These are phyloP conservation scores for Avahi laniger DNA, from an alignment of 2,797 vertebrate species.

Conservation along the genomic window DNA sequence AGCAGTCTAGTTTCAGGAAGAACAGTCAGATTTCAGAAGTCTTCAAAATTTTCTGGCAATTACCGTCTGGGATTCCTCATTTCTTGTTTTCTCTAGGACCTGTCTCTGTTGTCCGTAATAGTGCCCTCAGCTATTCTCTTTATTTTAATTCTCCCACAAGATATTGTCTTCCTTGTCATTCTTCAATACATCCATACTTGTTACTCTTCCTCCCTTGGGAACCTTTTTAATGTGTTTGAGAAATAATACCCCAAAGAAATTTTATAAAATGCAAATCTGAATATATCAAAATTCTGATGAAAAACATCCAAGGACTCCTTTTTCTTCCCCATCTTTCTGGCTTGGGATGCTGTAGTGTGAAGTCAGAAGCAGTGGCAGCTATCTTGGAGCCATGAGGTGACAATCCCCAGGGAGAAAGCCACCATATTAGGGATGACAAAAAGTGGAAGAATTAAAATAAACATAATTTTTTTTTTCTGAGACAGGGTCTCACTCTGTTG, in stretches of 20 bases:
- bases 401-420: not conserved
- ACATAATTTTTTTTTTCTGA: not conserved
- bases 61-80: not conserved
- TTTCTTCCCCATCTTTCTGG: not conserved
- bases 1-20: not conserved
- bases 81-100: not conserved
- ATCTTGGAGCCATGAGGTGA: not conserved
- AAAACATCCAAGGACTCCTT: not conserved
- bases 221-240: not conserved
- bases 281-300: not conserved
- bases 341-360: not conserved
- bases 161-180: not conserved
- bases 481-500: not conserved
- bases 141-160: not conserved
- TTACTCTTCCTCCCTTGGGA: not conserved
- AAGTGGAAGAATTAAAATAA: not conserved
- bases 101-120: not conserved
- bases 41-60: not conserved
- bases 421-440: not conserved
- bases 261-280: not conserved
- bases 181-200: not conserved
- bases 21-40: not conserved
- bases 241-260: not conserved
- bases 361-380: not conserved
- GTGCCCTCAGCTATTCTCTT: not conserved